Conservation (phyloP, 2,797 vertebrate species). For the Myripristis jacobus region DNA sequence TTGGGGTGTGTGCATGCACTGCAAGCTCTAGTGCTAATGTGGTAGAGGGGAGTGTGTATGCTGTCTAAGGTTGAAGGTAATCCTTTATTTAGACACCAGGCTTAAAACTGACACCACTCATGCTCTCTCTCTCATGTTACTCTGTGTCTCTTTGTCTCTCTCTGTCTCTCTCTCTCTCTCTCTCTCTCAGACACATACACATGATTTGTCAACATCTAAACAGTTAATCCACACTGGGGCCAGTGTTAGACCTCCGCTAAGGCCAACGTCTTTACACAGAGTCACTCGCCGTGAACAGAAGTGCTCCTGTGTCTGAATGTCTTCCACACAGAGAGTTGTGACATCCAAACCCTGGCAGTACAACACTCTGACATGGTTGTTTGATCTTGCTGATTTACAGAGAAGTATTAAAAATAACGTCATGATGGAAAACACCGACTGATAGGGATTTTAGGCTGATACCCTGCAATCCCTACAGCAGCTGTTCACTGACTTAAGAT, state of each 20-base stretch:
- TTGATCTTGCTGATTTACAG: neutral
- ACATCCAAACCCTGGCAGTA: constrained; percentile 30
- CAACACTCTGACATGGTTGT: constrained; percentile 16
- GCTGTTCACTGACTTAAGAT: too few species aligned
- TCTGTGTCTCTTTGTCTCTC: neutral
- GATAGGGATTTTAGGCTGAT: too few species aligned
- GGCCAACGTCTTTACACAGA: constrained; percentile 48
- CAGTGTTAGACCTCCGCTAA: constrained; percentile 47
- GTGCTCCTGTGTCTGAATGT: neutral
- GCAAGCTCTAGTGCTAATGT: constrained; percentile 40
- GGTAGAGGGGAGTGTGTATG: constrained; percentile 31
- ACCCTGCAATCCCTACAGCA: too few species aligned
- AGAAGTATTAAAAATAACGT: too few species aligned
- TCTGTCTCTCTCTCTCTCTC: neutral
- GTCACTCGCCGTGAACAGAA: constrained; percentile 4
- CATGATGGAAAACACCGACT: too few species aligned
- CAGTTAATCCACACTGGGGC: constrained; percentile 31
- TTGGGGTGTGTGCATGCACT: constrained; percentile 9
- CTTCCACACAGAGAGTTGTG: neutral
- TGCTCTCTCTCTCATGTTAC: constrained; percentile 20
- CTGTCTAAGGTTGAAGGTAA: constrained; percentile 65
- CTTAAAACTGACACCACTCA: constrained; percentile 59
- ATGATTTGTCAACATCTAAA: constrained; percentile 23
- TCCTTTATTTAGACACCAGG: constrained; percentile 71
- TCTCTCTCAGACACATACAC: neutral